Evolutionary conservation across 2,113 vertebrate species (phyloP), one percentile per base, ranked within the genome.

Genomic region (Prochilodus magdalenae): DNA sequence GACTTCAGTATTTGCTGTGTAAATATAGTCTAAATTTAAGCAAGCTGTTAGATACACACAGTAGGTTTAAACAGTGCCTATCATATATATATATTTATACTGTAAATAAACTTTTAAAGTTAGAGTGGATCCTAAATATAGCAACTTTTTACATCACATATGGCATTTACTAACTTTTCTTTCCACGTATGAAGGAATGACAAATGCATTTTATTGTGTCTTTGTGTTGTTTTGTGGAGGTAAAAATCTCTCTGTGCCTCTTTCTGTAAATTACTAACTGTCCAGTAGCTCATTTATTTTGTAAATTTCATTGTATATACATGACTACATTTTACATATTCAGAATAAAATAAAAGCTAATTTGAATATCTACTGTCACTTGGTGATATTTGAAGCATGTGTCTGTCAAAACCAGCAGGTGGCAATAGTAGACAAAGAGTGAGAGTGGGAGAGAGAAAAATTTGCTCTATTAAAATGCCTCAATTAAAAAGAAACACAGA

Each of bases 1-100:
- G 20, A 44, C 12, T 30, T 5, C 27, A 67, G 44, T 77, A 51
- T 30, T 89, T 92, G 88, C 90, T 90, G 84, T 91, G 89, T 86
- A 89, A 11, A 1, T 66, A 24, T 15, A 24, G 24, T n/a, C 36
- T 36, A 55, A 36, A 30, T 11, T 18, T 14, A 63, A 67, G n/a
- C 27, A 67, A 33, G 22, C 66, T 66, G 27, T 53, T 67, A 36
- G 8, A 53, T 36, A 33, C 8, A 57, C 24, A 36, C n/a, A 22
- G 20, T 1, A 30, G 11, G 11, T 66, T 71, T 57, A 27, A 70
- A 59, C 65, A 57, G 22, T 30, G 1, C 22, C 15, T 27, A 57
- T 18, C 20, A 66, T 63, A 49, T 29, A n/a, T 36, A 78, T 33
- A 53, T 36, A 78, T 57, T 57, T 79, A 70, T 69, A 40, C 51